Conservation (phyloP, 2,113 vertebrate species). For the Mobula birostris region DNA sequence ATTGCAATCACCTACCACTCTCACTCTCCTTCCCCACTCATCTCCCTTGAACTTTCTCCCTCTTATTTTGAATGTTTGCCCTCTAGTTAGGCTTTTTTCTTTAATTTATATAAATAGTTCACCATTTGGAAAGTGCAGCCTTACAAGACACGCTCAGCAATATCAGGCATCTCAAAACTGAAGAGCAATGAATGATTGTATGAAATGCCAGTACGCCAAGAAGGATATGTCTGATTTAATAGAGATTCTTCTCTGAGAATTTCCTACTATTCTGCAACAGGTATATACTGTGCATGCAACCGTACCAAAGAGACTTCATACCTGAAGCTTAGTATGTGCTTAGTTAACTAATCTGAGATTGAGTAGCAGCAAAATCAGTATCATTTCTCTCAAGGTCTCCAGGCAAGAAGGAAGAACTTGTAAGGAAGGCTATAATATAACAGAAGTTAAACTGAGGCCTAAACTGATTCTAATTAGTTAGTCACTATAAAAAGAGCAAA, state of each 20-base stretch:
- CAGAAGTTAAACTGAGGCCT: not conserved
- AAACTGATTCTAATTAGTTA: not conserved
- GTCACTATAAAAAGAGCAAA: not conserved
- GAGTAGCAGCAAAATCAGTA: not conserved
- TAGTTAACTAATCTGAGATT: not conserved
- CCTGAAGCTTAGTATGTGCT: not conserved
- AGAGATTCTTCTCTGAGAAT: not conserved
- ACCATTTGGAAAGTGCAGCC: not conserved
- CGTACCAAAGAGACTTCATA: not conserved
- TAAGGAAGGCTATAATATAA: not conserved
- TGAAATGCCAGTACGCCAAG: conserved; percentile 42
- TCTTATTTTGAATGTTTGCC: too few species aligned
- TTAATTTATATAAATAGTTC: not conserved
- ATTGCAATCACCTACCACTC: too few species aligned
- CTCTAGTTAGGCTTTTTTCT: not conserved
- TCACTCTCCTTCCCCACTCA: too few species aligned
- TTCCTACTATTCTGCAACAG: not conserved
- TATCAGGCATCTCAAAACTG: too few species aligned
- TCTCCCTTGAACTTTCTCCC: too few species aligned
- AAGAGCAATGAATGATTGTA: conserved; percentile 45
- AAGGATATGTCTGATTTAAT: not conserved
- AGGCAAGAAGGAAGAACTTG: not conserved
- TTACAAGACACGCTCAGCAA: too few species aligned
- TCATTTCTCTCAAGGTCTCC: not conserved
- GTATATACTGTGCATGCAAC: not conserved